Evolutionary conservation across 2,888 invertebrate genomes (phyloP).

Genomic region (Ernsta delagoae): DNA sequence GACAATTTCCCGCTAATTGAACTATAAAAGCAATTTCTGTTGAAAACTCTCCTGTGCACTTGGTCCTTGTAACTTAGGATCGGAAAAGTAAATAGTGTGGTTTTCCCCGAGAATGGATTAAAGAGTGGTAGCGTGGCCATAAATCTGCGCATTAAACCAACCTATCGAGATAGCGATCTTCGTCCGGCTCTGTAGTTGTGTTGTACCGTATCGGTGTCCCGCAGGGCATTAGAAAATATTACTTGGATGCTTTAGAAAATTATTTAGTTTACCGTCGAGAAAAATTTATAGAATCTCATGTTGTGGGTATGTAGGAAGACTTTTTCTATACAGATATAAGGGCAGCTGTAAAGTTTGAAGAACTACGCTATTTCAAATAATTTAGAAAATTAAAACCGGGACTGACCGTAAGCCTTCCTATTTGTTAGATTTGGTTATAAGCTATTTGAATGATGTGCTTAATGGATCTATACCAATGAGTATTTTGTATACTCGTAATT

Average conservation of each 20-base stretch:
- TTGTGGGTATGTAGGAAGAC: no score
- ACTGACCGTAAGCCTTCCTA: no score
- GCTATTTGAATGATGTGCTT: no score
- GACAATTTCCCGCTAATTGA: no score
- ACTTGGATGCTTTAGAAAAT: slow-evolving; percentile 19
- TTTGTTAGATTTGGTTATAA: no score
- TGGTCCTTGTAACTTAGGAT: slow-evolving; percentile 6
- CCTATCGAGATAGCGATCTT: slow-evolving; percentile 78
- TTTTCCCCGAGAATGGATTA: slow-evolving; percentile 70
- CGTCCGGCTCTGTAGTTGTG: slow-evolving; percentile 63
- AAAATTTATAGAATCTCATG: slow-evolving; percentile 3
- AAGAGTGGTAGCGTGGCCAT: slow-evolving; percentile 71
- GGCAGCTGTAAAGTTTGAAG: background rate
- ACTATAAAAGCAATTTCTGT: background rate
- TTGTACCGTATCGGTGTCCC: slow-evolving; percentile 72
- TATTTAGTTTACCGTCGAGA: slow-evolving; percentile 1
- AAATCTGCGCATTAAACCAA: slow-evolving; percentile 79
- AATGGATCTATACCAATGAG: no score
- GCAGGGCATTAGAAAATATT: slow-evolving; percentile 48
- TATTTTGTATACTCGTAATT: no score
- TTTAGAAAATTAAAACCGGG: no score
- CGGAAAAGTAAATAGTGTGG: slow-evolving; percentile 28
- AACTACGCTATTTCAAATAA: background rate
- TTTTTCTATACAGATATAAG: background rate
- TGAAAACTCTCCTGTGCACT: background rate